Percentiles rank a stretch among this genome's conserved stretches.
Conservation (phyloP, 37 sponge, comb jelly and placozoan genomes). For the Diacarnus erythraeanus region DNA sequence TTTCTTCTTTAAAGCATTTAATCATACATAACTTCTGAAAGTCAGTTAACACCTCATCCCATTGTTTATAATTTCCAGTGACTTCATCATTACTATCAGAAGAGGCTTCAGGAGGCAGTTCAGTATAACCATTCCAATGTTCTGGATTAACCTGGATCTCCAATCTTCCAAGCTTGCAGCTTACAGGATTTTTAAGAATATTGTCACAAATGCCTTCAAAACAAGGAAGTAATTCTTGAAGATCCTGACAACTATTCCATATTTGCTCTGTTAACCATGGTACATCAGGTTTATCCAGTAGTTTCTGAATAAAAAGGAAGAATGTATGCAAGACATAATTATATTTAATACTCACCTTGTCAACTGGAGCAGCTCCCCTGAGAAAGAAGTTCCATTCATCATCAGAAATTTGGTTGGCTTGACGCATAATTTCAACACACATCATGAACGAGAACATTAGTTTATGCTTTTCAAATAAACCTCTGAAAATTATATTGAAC, state of each 20-base stretch:
- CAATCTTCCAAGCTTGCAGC: slow-evolving; percentile 62
- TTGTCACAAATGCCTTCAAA: slow-evolving; percentile 79
- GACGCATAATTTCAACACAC: slow-evolving; percentile 93
- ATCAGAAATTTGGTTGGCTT: slow-evolving; percentile 67
- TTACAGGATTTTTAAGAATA: slow-evolving; percentile 76
- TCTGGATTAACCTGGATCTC: slow-evolving; percentile 76
- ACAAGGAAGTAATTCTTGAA: slow-evolving; percentile 76
- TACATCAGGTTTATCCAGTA: slow-evolving; percentile 85
- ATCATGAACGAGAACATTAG: slow-evolving; percentile 97
- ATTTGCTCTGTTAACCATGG: slow-evolving; percentile 77
- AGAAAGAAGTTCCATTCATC: slow-evolving; percentile 98
- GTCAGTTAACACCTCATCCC: slow-evolving; percentile 82
- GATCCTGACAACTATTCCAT: slow-evolving; percentile 86
- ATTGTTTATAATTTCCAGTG: slow-evolving; percentile 68
- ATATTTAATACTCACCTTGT: slow-evolving; percentile 51
- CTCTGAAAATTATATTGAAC: slow-evolving; percentile 32
- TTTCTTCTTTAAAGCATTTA: slow-evolving; percentile 89
- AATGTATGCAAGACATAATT: not conserved
- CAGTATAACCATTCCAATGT: slow-evolving; percentile 66
- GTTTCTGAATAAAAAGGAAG: slow-evolving; percentile 36
- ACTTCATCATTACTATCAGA: slow-evolving; percentile 20
- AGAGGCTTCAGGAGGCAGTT: slow-evolving; percentile 14
- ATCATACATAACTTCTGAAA: slow-evolving; percentile 94
- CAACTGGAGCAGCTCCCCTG: slow-evolving; percentile 88
- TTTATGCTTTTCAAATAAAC: slow-evolving; percentile 98